A percentile compares a stretch with the other conserved stretches of the same genome.
Evolutionary conservation across 2,888 invertebrate genomes (phyloP).

Genomic region (Drosophila setosimentum): DNA sequence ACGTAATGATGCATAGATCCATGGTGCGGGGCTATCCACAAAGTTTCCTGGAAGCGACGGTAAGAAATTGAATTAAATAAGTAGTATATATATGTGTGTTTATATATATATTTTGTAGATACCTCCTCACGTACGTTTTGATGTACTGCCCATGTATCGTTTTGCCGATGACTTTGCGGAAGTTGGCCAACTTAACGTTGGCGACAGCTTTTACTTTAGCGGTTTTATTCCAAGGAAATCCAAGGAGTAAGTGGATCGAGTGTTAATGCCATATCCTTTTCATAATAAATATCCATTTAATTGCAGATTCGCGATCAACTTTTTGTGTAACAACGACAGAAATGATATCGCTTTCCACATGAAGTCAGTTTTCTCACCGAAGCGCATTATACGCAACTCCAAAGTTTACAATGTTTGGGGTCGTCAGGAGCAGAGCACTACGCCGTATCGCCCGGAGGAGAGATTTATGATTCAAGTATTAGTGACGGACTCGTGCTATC

Average conservation of each 20-base stretch:
- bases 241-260: slow-evolving; percentile 25
- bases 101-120: slow-evolving; percentile 1
- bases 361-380: slow-evolving; percentile 83
- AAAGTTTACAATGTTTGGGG: slow-evolving; percentile 87
- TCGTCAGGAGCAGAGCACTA: slow-evolving; percentile 88
- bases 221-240: slow-evolving; percentile 24
- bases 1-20: slow-evolving; percentile 86
- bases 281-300: not conserved
- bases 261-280: not conserved
- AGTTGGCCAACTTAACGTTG: slow-evolving; percentile 26
- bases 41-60: slow-evolving; percentile 66
- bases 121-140: not conserved
- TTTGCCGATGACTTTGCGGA: slow-evolving; percentile 7
- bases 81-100: not conserved
- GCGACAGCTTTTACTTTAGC: slow-evolving; percentile 35
- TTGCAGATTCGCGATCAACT: slow-evolving; percentile 24
- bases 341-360: slow-evolving; percentile 35
- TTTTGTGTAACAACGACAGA: not conserved
- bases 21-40: slow-evolving; percentile 78
- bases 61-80: slow-evolving; percentile 48
- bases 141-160: not conserved
- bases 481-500: slow-evolving; percentile 87
- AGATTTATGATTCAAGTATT: slow-evolving; percentile 86
- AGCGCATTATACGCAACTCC: slow-evolving; percentile 18
- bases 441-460: slow-evolving; percentile 21